A percentile compares a stretch with the other conserved stretches of the same genome.
Evolutionary conservation across 2,888 invertebrate species (phyloP).

Genomic region (Drosophila barbarae): DNA sequence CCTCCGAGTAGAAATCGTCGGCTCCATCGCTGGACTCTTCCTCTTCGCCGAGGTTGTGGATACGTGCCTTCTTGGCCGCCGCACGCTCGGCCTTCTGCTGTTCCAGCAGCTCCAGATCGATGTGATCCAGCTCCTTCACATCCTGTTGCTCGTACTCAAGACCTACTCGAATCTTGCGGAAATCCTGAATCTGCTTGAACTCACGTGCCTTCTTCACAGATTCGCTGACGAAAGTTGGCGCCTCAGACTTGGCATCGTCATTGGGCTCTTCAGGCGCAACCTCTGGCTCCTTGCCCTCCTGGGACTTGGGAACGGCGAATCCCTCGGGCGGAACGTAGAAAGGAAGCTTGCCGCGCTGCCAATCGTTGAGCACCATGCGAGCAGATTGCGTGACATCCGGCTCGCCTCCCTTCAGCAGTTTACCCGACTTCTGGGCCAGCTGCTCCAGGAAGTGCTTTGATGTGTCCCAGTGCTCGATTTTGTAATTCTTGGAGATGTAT

Average conservation of each 20-base stretch:
- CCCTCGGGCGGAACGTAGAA: constrained; percentile 95
- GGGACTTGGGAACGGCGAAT: constrained; percentile 85
- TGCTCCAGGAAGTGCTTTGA: constrained; percentile 94
- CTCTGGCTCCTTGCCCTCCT: constrained; percentile 66
- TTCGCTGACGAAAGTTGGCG: constrained; percentile 78
- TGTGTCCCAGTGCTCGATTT: constrained; percentile 89
- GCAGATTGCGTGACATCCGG: constrained; percentile 94
- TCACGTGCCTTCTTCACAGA: constrained; percentile 80
- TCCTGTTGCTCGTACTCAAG: constrained; percentile 85
- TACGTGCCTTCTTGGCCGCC: constrained; percentile 71
- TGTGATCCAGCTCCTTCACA: constrained; percentile 79
- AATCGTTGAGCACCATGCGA: constrained; percentile 98
- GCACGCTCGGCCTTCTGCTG: constrained; percentile 79
- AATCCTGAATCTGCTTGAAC: constrained; percentile 85
- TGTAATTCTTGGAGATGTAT: constrained; percentile 94
- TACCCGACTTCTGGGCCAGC: constrained; percentile 91
- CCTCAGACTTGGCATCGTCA: constrained; percentile 74
- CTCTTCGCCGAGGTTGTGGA: constrained; percentile 70
- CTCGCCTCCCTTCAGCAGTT: constrained; percentile 97
- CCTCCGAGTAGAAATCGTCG: constrained; percentile 85
- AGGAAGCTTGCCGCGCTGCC: constrained; percentile 98
- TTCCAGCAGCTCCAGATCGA: constrained; percentile 83
- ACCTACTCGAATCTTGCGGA: constrained; percentile 88
- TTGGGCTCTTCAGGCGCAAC: constrained; percentile 40
- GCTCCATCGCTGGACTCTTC: constrained; percentile 83